Evolutionary conservation across 2,113 vertebrate species (phyloP).

Genomic region (Grammomys surdaster): DNA sequence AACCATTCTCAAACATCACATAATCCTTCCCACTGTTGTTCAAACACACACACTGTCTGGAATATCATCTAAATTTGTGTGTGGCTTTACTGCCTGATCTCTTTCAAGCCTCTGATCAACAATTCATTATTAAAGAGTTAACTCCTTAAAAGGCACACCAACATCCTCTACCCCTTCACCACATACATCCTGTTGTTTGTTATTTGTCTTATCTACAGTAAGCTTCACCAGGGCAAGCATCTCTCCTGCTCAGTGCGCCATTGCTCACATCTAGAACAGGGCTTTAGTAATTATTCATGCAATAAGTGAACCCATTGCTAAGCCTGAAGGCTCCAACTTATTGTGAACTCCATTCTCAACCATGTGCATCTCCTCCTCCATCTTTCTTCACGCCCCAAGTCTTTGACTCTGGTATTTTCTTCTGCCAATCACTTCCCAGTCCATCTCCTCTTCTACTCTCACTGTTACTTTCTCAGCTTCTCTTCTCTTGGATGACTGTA

Average conservation of each 20-base stretch:
- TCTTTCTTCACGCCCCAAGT: neutral
- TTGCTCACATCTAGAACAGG: constrained; percentile 12
- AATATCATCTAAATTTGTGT: neutral
- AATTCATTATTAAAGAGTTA: neutral
- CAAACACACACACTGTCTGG: neutral
- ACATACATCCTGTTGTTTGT: constrained; percentile 16
- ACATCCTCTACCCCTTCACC: neutral
- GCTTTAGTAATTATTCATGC: constrained; percentile 14
- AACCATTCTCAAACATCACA: constrained; percentile 1
- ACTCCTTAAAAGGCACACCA: constrained; percentile 1
- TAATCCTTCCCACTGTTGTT: neutral
- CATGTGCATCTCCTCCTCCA: neutral
- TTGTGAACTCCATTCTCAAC: neutral
- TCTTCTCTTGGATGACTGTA: neutral
- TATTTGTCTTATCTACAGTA: constrained; percentile 39
- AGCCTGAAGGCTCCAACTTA: neutral
- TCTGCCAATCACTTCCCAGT: constrained; percentile 8
- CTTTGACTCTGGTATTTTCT: constrained; percentile 29
- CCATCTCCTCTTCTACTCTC: constrained; percentile 5
- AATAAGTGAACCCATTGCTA: constrained; percentile 36
- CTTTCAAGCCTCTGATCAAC: neutral
- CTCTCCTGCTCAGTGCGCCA: constrained; percentile 35
- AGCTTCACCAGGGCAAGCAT: constrained; percentile 19
- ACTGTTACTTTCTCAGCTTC: neutral
- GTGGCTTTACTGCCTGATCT: neutral